Base-by-base conservation (phyloP, 23 tunicate species). In the Styela plicata region DNA sequence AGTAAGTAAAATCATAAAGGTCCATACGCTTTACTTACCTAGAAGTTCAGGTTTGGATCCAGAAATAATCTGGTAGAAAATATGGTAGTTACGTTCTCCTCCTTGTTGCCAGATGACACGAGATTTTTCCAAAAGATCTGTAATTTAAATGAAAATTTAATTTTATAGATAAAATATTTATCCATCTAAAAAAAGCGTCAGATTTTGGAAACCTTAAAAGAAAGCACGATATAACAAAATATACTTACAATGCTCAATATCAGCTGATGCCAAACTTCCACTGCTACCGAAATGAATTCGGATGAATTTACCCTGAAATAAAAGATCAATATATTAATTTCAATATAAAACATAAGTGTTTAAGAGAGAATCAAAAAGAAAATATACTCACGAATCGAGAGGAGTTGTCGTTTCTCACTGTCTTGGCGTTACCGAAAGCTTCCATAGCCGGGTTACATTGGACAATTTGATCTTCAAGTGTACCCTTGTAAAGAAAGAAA, bases 261-360 rank as follows among this genome's bases (percentile, higher is more conserved):
- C 98, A 31, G 89, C 98, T 0, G 98, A 94, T 0, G 98, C 98
- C 79, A 88, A 67, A 33, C 82, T 80, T 31, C 98, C 98, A 44
- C 91, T 94, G 78, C 89, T 85, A 22, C 92, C 92, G 57, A 94
- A 94, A 74, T 94, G 98, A 85, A 94, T 94, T 94, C 98, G 93
- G 65, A 94, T 94, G 64, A 94, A 94, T 66, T 94, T 94, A 61
- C 98, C 98, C 97, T 91, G 85, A 7, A 24, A 5, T 25, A 69
- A 35, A 76, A 76, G 5, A 10, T 30, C 7, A 7, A 76, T 44
- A 19, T 24, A 76, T 34, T 34, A 5, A 76, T 23, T 32, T 10
- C 20, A 37, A 10, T 13, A 32, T 24, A 68, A 68, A 16, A 68
- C 73, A 20, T 23, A 16, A 18, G 13, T 68, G 16, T 68, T n/a